Evolutionary conservation across 2,797 vertebrate genomes (phyloP).

Genomic region (Notamacropus eugenii): DNA sequence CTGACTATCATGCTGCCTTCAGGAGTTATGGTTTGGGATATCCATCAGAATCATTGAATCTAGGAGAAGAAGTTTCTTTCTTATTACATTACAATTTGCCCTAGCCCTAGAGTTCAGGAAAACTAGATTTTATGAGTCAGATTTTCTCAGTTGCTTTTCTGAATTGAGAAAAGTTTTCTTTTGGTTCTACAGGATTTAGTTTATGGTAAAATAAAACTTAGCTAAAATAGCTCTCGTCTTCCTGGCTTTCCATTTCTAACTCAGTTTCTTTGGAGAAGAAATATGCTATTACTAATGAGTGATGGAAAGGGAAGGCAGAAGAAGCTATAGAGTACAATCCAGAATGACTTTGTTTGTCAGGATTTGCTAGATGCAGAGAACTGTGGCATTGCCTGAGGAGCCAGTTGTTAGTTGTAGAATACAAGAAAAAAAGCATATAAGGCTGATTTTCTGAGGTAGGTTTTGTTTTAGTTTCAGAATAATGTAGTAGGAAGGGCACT

Average conservation of each 20-base stretch:
- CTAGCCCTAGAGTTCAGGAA: background rate
- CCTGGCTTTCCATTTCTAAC: background rate
- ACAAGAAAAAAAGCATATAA: background rate
- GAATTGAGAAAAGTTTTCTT: background rate
- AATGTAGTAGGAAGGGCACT: background rate
- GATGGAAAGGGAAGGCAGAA: background rate
- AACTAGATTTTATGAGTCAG: background rate
- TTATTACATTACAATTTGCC: background rate
- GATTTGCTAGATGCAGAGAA: background rate
- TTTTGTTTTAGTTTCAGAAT: background rate
- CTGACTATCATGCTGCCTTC: background rate
- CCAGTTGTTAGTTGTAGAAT: background rate
- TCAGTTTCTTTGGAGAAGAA: background rate
- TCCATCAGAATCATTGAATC: background rate
- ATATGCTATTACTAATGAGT: background rate
- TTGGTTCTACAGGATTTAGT: background rate
- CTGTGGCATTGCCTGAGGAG: background rate
- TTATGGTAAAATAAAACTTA: background rate
- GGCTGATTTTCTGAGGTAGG: background rate
- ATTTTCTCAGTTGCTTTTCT: background rate
- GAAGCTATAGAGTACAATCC: background rate
- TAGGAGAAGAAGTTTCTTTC: background rate
- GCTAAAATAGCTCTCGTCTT: background rate
- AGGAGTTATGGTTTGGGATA: background rate
- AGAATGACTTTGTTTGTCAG: background rate